phyloP scores from a whole-genome alignment of 2,888 invertebrate genomes.

The Tyria jacobaeae region DNA sequence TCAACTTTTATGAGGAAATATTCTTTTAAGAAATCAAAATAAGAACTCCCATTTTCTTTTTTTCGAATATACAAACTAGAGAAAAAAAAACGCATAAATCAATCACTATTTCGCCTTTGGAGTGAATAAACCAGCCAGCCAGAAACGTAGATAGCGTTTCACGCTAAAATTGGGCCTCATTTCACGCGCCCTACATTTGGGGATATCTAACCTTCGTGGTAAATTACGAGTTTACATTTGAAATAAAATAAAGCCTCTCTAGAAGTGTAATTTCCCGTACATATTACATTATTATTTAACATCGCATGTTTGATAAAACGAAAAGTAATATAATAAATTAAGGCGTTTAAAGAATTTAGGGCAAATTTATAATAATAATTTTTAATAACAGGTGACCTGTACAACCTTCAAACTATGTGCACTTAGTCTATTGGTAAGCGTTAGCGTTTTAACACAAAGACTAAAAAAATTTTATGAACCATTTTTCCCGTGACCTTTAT shows the following conservation, averaged over 20 bases:
- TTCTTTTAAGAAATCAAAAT: background rate
- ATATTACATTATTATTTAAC: no score
- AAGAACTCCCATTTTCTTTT: background rate
- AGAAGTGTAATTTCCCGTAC: background rate
- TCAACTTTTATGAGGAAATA: no score
- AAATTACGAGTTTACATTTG: background rate
- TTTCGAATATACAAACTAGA: background rate
- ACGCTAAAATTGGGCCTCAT: constrained; percentile 13
- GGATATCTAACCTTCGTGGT: background rate
- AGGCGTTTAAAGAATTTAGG: no score
- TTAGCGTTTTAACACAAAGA: no score
- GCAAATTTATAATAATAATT: no score
- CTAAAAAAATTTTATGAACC: no score
- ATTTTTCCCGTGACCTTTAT: no score
- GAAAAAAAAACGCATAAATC: constrained; percentile 35
- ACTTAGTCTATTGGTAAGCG: no score
- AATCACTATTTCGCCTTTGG: constrained; percentile 21
- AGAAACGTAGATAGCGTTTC: constrained; percentile 45
- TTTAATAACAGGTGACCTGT: no score
- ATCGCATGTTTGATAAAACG: no score
- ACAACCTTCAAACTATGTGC: no score
- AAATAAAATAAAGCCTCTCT: background rate
- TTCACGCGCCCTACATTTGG: constrained; percentile 11
- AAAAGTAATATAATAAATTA: background rate
- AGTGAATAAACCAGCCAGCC: constrained; percentile 30